Percentiles rank a stretch among this genome's conserved stretches.
Conservation (phyloP, 1,140 invertebrate genomes). For the Harlomillsia oculata region DNA sequence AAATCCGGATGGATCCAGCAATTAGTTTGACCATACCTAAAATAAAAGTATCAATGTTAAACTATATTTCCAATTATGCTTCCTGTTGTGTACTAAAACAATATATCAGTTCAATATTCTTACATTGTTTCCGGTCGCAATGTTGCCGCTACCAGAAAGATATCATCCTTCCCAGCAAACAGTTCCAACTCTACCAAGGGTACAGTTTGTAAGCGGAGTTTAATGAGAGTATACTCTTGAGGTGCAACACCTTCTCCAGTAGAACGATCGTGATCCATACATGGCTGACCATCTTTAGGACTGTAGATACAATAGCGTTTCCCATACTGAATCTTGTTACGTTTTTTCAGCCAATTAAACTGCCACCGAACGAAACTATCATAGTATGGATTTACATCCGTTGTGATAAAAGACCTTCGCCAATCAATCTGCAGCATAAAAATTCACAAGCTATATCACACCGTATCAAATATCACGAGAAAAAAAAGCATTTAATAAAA, state of each 20-base stretch:
- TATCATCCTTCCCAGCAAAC: conserved; percentile 27
- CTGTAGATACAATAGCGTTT: conserved; percentile 97
- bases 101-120: not conserved
- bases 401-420: conserved; percentile 94
- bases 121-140: conserved; percentile 94
- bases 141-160: conserved; percentile 93
- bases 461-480: too few relatives aligned
- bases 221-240: conserved; percentile 96
- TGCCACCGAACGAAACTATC: conserved; percentile 98
- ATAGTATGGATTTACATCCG: conserved; percentile 94
- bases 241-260: conserved; percentile 94
- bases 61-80: too few relatives aligned
- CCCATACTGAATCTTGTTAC: conserved; percentile 88
- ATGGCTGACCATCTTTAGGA: conserved; percentile 92
- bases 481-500: conserved; percentile 2
- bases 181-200: conserved; percentile 62
- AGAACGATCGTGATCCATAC: conserved; percentile 97
- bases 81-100: not conserved
- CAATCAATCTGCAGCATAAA: conserved; percentile 68
- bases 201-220: conserved; percentile 73
- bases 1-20: conserved; percentile 96
- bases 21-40: conserved; percentile 91
- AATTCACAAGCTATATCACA: too few relatives aligned
- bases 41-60: conserved; percentile 2
- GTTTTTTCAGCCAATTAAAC: conserved; percentile 75